Conservation (phyloP, 2,797 vertebrate species). For the Enteromius mattozi region DNA sequence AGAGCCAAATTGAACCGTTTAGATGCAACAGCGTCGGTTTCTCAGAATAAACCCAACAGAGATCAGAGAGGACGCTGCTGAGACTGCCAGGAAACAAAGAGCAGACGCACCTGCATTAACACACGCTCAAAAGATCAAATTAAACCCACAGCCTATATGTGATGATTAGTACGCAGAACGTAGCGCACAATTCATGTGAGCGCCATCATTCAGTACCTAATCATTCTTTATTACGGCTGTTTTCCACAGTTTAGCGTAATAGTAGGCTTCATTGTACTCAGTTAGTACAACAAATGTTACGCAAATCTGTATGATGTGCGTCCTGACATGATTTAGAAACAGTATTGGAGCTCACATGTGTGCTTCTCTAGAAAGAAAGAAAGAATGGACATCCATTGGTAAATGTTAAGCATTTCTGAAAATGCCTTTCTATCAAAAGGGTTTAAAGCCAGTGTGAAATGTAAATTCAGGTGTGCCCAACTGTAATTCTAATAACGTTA, state of each 20-base stretch:
- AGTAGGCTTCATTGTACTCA: no score
- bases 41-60: constrained; percentile 36
- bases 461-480: not conserved
- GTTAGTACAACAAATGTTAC: not conserved
- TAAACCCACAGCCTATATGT: not conserved
- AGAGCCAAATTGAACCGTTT: constrained; percentile 46
- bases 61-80: constrained; percentile 14
- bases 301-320: not conserved
- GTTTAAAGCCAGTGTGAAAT: not conserved
- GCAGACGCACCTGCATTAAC: not conserved
- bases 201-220: not conserved
- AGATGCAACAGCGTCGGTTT: constrained; percentile 29
- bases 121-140: not conserved
- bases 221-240: not conserved
- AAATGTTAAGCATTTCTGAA: not conserved
- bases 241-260: not conserved
- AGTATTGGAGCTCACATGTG: not conserved
- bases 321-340: not conserved
- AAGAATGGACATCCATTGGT: not conserved
- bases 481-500: no score
- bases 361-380: not conserved
- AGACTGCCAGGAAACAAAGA: not conserved
- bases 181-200: not conserved
- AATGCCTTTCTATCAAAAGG: not conserved
- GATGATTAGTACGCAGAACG: not conserved